Percentiles rank a stretch among this genome's conserved stretches.
Evolutionary conservation across 1,140 invertebrate species (phyloP).

Genomic region (Halyomorpha halys): DNA sequence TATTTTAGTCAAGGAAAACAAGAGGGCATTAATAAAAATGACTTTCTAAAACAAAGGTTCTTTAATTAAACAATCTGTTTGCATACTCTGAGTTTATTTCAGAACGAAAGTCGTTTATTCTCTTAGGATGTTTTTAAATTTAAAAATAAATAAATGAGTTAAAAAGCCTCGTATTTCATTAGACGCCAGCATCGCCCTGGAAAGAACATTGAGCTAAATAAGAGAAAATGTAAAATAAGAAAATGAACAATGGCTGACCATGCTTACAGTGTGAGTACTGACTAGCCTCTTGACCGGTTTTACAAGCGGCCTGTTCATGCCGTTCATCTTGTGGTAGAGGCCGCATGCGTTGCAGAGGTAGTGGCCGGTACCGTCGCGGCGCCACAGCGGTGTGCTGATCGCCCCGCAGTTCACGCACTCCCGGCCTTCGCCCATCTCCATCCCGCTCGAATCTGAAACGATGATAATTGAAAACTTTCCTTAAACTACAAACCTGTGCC

Average conservation of each 20-base stretch:
- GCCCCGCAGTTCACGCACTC: constrained; percentile 97
- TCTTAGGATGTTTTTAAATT: too few relatives aligned
- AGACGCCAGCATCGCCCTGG: not conserved
- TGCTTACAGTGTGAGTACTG: constrained; percentile 40
- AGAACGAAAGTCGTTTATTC: too few relatives aligned
- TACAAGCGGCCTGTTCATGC: constrained; percentile 79
- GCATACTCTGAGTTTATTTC: too few relatives aligned
- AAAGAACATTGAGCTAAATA: not conserved
- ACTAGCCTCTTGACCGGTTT: constrained; percentile 83
- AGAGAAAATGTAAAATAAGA: too few relatives aligned
- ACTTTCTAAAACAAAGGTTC: too few relatives aligned
- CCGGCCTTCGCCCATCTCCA: constrained; percentile 78
- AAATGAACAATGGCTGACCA: not conserved
- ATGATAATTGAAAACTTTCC: not conserved
- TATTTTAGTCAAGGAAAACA: too few relatives aligned
- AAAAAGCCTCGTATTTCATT: too few relatives aligned
- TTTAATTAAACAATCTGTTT: too few relatives aligned
- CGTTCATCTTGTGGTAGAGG: constrained; percentile 92
- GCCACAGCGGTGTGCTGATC: constrained; percentile 89
- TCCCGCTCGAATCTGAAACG: constrained; percentile 41
- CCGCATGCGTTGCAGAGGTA: constrained; percentile 98
- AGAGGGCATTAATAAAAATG: too few relatives aligned
- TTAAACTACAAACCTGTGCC: too few relatives aligned
- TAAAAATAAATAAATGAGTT: too few relatives aligned
- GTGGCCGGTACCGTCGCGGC: constrained; percentile 89